Conservation (phyloP, 2,113 vertebrate species). For the Ochotona princeps region DNA sequence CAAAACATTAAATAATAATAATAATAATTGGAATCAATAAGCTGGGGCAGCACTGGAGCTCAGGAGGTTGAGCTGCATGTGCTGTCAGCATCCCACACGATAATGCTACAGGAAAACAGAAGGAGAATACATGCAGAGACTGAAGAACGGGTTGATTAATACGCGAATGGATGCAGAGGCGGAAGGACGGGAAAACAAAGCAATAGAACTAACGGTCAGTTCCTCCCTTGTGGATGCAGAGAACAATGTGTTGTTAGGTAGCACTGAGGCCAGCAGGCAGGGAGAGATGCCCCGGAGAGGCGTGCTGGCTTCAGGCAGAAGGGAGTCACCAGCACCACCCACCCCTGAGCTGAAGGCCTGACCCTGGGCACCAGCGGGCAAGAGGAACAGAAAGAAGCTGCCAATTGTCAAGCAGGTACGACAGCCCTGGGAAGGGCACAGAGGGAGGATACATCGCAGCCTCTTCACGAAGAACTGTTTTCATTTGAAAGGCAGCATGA, state of each 20-base stretch:
- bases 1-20: too few species aligned
- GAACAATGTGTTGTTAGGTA: not conserved
- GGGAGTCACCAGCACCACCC: not conserved
- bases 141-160: not conserved
- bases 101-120: not conserved
- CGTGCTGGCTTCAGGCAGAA: not conserved
- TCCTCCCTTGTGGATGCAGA: not conserved
- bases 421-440: not conserved
- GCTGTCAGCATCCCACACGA: too few species aligned
- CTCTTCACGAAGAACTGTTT: too few species aligned
- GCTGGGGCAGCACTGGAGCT: too few species aligned
- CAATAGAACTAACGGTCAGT: not conserved
- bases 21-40: not conserved
- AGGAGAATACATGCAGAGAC: not conserved
- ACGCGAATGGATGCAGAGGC: not conserved
- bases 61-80: too few species aligned
- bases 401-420: not conserved
- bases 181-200: not conserved
- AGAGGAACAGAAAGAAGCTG: not conserved
- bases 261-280: not conserved
- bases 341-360: not conserved
- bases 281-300: not conserved
- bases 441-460: too few species aligned
- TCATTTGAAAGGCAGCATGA: too few species aligned
- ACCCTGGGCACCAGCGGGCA: not conserved